These are phyloP conservation scores for Romanogobio albipinnatus DNA, from an alignment of 2,113 vertebrate species.

Conservation along the genomic window DNA sequence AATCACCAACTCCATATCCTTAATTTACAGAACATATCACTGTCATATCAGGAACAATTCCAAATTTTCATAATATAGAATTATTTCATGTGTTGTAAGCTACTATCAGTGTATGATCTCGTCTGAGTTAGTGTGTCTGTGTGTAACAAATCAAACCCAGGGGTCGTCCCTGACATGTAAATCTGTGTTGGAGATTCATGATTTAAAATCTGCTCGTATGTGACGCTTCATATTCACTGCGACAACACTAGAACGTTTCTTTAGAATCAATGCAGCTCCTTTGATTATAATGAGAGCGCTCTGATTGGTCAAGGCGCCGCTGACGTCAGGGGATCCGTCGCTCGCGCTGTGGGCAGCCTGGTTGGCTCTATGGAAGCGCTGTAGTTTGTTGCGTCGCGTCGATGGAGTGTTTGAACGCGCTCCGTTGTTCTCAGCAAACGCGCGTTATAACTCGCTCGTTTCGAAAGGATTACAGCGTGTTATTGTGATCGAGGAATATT, in stretches of 20 bases:
- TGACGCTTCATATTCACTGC: background rate
- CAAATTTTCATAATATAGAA: background rate
- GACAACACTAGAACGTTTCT: background rate
- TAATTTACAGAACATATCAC: background rate
- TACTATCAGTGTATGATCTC: background rate
- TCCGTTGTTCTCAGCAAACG: constrained; percentile 26
- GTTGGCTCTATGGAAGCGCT: constrained; percentile 15
- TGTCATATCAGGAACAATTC: background rate
- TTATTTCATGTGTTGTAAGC: background rate
- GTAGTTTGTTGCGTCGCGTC: background rate
- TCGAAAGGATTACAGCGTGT: background rate
- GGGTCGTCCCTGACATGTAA: too few relatives aligned
- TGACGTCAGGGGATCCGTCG: constrained; percentile 16
- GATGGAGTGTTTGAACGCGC: background rate
- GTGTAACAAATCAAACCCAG: too few relatives aligned
- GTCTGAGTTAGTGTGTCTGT: too few relatives aligned
- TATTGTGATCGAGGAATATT: background rate
- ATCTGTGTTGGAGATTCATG: too few relatives aligned
- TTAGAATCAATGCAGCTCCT: background rate
- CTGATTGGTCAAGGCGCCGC: background rate
- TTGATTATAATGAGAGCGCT: background rate
- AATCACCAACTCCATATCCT: background rate
- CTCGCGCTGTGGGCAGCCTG: background rate
- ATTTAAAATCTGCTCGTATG: background rate
- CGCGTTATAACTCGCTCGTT: background rate